Evolutionary conservation across 1,140 invertebrate species (phyloP).

Genomic region (Cotesia typhae): DNA sequence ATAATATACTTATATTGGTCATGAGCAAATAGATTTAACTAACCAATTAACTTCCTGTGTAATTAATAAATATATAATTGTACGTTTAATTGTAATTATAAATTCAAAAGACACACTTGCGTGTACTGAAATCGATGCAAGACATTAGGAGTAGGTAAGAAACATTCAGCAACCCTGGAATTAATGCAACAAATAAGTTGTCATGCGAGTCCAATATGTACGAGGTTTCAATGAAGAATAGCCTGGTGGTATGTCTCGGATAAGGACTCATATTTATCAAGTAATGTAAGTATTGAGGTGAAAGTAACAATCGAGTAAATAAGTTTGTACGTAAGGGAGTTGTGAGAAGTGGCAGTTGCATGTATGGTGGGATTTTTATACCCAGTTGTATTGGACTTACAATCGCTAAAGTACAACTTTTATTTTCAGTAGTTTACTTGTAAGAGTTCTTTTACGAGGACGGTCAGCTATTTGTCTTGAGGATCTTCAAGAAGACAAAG

Average conservation of each 20-base stretch:
- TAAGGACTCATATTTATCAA: background rate
- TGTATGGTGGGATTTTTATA: slow-evolving; percentile 55
- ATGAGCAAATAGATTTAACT: background rate
- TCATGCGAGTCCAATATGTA: too few relatives aligned
- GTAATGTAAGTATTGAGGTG: slow-evolving; percentile 46
- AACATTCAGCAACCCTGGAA: too few relatives aligned
- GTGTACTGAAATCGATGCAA: too few relatives aligned
- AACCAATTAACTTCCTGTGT: too few relatives aligned
- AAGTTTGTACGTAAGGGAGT: slow-evolving; percentile 42
- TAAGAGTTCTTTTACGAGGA: slow-evolving; percentile 45
- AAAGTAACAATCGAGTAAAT: slow-evolving; percentile 58
- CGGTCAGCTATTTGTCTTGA: slow-evolving; percentile 6
- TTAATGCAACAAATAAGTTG: too few relatives aligned
- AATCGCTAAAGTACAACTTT: background rate
- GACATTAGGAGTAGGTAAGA: too few relatives aligned
- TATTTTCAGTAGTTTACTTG: slow-evolving; percentile 48
- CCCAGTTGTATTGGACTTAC: background rate
- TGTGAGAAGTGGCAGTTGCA: slow-evolving; percentile 11
- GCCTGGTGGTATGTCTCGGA: background rate
- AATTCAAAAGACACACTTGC: too few relatives aligned
- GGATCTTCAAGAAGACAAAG: background rate
- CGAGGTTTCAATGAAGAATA: slow-evolving; percentile 1
- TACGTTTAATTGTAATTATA: too few relatives aligned
- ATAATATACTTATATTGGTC: background rate
- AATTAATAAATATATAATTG: too few relatives aligned